Percentiles rank a stretch among this genome's conserved stretches.
Conservation (phyloP, 2,888 invertebrate species). For the Lycaena phlaeas region DNA sequence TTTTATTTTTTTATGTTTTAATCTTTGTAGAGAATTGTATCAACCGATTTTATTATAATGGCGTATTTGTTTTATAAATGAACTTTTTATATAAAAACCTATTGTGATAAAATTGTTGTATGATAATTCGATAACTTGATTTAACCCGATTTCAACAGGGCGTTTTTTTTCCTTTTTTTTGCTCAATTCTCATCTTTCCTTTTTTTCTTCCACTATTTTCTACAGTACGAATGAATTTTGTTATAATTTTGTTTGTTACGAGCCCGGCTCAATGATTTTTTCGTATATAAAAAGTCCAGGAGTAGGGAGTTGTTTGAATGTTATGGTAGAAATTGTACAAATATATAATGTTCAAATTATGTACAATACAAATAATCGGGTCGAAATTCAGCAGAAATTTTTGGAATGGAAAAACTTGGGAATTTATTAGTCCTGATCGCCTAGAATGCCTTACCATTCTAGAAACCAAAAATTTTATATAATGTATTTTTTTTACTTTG, state of each 20-base stretch:
- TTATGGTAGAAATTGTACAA: slow-evolving; percentile 17
- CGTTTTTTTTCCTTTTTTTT: slow-evolving; percentile 18
- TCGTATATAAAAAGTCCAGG: slow-evolving; percentile 48
- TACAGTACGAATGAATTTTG: slow-evolving; percentile 28
- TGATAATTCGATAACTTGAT: slow-evolving; percentile 33
- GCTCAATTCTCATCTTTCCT: slow-evolving; percentile 10
- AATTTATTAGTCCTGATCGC: too few species aligned
- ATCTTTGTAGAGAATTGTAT: slow-evolving; percentile 17
- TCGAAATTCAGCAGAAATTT: too few species aligned
- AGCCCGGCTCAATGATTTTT: slow-evolving; percentile 60
- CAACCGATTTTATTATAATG: slow-evolving; percentile 42
- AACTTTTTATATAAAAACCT: slow-evolving; percentile 27
- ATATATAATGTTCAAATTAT: neutral
- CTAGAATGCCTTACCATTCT: too few species aligned
- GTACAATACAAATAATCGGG: too few species aligned
- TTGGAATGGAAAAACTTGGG: too few species aligned
- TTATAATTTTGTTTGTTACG: slow-evolving; percentile 27
- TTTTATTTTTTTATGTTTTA: neutral
- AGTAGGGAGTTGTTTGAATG: slow-evolving; percentile 36
- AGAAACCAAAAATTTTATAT: too few species aligned
- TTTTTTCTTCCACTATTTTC: slow-evolving; percentile 8
- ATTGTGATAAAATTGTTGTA: slow-evolving; percentile 36
- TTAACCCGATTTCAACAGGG: too few species aligned
- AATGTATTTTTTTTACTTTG: slow-evolving; percentile 5
- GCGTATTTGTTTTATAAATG: slow-evolving; percentile 28